Conservation (phyloP, 2,113 vertebrate genomes). For the Pteruthius melanotis region DNA sequence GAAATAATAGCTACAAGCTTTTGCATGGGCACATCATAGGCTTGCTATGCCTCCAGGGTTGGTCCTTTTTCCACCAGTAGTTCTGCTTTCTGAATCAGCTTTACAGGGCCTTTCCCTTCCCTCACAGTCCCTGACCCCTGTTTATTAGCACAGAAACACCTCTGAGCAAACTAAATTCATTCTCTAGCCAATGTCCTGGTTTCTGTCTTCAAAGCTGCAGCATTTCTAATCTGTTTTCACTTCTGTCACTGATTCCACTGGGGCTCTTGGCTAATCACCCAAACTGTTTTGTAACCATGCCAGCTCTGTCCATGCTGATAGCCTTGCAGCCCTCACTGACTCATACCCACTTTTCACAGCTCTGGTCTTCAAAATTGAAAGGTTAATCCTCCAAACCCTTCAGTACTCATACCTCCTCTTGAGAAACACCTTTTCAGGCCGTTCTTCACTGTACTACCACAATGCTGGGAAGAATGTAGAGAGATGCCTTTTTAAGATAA, state of each 20-base stretch:
- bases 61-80: background rate
- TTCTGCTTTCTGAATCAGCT: background rate
- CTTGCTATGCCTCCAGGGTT: background rate
- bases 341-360: background rate
- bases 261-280: slow-evolving; percentile 12
- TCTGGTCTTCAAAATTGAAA: background rate
- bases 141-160: background rate
- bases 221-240: slow-evolving; percentile 35
- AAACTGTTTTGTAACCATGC: slow-evolving; percentile 25
- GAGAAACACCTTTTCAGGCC: background rate
- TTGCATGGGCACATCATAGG: background rate
- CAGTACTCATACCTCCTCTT: background rate
- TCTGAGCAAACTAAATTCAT: background rate
- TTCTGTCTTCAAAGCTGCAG: background rate
- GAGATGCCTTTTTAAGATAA: slow-evolving; percentile 35
- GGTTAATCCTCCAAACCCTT: slow-evolving; percentile 27
- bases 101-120: background rate
- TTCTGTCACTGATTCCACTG: slow-evolving; percentile 7
- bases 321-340: background rate
- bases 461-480: background rate
- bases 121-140: background rate
- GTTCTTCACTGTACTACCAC: background rate
- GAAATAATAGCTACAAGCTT: background rate
- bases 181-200: background rate
- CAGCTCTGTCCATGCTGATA: slow-evolving; percentile 1